Conservation (phyloP, 2,888 invertebrate species). For the Catotricha subobsoleta region DNA sequence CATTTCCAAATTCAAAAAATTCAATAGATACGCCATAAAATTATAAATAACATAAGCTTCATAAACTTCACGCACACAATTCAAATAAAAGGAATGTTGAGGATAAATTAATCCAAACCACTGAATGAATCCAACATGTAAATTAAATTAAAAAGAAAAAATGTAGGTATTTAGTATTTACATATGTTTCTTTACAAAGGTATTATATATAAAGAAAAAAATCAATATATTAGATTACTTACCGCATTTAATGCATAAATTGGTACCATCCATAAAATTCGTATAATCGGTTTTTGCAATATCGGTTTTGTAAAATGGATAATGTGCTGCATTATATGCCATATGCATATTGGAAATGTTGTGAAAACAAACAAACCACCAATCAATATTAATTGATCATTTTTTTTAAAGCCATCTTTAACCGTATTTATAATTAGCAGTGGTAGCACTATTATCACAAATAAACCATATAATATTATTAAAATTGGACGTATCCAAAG, state of each 20-base stretch:
- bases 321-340: constrained; percentile 89
- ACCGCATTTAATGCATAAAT: constrained; percentile 90
- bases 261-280: constrained; percentile 96
- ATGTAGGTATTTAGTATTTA: not conserved
- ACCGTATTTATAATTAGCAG: constrained; percentile 64
- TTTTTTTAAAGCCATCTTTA: constrained; percentile 56
- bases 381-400: constrained; percentile 64
- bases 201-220: not conserved
- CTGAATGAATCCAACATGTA: no score
- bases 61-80: constrained; percentile 86
- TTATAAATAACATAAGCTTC: constrained; percentile 97
- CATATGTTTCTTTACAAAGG: not conserved
- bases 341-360: constrained; percentile 80
- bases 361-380: constrained; percentile 84
- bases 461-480: constrained; percentile 57
- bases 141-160: not conserved
- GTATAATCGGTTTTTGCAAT: constrained; percentile 83
- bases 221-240: constrained; percentile 28
- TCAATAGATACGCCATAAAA: constrained; percentile 87
- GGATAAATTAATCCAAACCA: constrained; percentile 63
- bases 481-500: constrained; percentile 79
- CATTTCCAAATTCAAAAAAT: constrained; percentile 73
- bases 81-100: constrained; percentile 76
- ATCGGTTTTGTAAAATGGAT: constrained; percentile 83
- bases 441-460: constrained; percentile 71